phyloP scores from a whole-genome alignment of 30 jellyfish, hydroid and myxozoan species.

The Aurelia coerulea region DNA sequence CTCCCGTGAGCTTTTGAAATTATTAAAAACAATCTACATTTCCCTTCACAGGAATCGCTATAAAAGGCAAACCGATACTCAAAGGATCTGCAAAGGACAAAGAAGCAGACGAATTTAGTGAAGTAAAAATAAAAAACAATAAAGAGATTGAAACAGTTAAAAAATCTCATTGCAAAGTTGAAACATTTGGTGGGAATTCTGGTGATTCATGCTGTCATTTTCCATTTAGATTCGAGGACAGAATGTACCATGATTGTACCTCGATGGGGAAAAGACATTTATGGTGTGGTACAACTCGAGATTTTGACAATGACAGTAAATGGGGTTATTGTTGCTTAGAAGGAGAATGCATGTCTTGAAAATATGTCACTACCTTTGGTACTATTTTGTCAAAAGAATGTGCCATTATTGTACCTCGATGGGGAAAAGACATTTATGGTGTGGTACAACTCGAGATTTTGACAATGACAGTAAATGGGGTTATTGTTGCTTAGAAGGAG shows the following conservation, averaged over 20 bases:
- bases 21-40: too few species aligned
- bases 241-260: conserved; percentile 70
- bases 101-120: neutral
- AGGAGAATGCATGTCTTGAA: conserved; percentile 54
- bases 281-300: conserved; percentile 80
- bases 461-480: conserved; percentile 48
- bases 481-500: conserved; percentile 67
- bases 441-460: conserved; percentile 65
- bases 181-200: conserved; percentile 75
- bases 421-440: conserved; percentile 53
- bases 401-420: conserved; percentile 51
- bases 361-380: conserved; percentile 38
- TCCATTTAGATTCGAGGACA: conserved; percentile 62
- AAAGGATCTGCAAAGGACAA: neutral
- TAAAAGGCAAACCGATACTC: neutral
- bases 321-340: conserved; percentile 81
- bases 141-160: neutral
- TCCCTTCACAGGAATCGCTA: too few species aligned
- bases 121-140: neutral
- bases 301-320: conserved; percentile 58
- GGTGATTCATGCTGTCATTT: conserved; percentile 64
- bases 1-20: too few species aligned
- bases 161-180: conserved; percentile 40
- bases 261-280: conserved; percentile 26
- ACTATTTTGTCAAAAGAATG: conserved; percentile 23